Conservation (phyloP, 1,140 invertebrate genomes). For the Luehdorfia chinensis region DNA sequence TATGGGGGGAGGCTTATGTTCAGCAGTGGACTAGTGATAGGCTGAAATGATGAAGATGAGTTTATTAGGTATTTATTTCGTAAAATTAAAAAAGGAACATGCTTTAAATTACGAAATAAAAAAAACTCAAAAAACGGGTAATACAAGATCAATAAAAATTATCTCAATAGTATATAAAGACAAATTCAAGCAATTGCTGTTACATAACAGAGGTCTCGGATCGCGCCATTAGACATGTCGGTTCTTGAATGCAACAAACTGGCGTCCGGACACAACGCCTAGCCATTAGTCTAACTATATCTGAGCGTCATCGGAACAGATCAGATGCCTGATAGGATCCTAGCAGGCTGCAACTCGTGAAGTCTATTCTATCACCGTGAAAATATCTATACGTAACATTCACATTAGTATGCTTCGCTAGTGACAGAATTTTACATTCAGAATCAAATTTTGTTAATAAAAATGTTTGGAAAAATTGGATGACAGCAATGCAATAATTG, state of each 20-base stretch:
- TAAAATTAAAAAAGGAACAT: too few species aligned
- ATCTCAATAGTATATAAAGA: too few species aligned
- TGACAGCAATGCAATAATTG: too few species aligned
- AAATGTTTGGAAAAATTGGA: too few species aligned
- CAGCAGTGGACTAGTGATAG: too few species aligned
- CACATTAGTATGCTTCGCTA: not conserved
- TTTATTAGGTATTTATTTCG: too few species aligned
- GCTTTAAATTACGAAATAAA: too few species aligned
- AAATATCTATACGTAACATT: slow-evolving; percentile 11
- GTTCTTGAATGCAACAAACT: slow-evolving; percentile 49
- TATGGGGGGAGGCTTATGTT: too few species aligned
- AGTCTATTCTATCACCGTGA: slow-evolving; percentile 25
- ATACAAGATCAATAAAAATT: too few species aligned
- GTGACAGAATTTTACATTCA: slow-evolving; percentile 6
- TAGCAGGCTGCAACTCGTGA: slow-evolving; percentile 22
- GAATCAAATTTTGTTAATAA: too few species aligned
- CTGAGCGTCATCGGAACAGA: slow-evolving; percentile 33
- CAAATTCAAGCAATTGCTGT: not conserved
- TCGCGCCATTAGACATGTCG: slow-evolving; percentile 19
- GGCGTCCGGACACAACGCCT: slow-evolving; percentile 34
- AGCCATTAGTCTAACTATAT: slow-evolving; percentile 57
- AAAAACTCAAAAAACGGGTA: too few species aligned
- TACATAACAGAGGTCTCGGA: slow-evolving; percentile 7
- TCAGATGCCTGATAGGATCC: slow-evolving; percentile 28
- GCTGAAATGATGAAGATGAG: too few species aligned